phyloP scores from a whole-genome alignment of 2,113 vertebrate genomes.

The Notothenia rossii region DNA sequence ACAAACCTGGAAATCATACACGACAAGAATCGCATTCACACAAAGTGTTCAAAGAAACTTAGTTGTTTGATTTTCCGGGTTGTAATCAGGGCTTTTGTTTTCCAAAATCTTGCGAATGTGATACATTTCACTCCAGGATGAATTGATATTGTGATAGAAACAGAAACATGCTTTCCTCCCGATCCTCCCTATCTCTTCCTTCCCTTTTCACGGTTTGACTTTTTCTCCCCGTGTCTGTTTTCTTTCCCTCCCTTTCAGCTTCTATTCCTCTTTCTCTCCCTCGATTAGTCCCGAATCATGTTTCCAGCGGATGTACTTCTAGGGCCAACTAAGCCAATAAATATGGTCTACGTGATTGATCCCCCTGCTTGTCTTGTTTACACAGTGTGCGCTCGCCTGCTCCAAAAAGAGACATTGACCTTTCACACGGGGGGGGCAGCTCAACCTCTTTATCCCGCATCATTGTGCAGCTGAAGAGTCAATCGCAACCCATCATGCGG shows the following conservation, averaged over 20 bases:
- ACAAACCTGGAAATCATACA: slow-evolving; percentile 11
- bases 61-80: background rate
- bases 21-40: background rate
- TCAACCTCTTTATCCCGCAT: slow-evolving; percentile 66
- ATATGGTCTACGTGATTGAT: slow-evolving; percentile 59
- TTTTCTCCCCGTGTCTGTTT: background rate
- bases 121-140: background rate
- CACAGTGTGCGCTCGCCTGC: slow-evolving; percentile 59
- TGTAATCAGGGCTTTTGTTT: too few relatives aligned
- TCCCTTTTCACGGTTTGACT: background rate
- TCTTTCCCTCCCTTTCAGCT: background rate
- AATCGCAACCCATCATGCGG: slow-evolving; percentile 42
- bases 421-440: slow-evolving; percentile 70
- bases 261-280: slow-evolving; percentile 14
- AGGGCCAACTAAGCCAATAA: slow-evolving; percentile 61
- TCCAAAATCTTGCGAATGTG: background rate
- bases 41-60: too few relatives aligned
- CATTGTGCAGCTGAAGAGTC: slow-evolving; percentile 60
- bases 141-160: background rate
- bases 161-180: background rate
- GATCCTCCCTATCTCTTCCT: background rate
- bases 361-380: slow-evolving; percentile 71
- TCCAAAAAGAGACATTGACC: slow-evolving; percentile 70
- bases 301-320: slow-evolving; percentile 37
- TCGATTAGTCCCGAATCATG: slow-evolving; percentile 39